Evolutionary conservation across 1,140 invertebrate genomes (phyloP).

Genomic region (Pristionchus pacificus): DNA sequence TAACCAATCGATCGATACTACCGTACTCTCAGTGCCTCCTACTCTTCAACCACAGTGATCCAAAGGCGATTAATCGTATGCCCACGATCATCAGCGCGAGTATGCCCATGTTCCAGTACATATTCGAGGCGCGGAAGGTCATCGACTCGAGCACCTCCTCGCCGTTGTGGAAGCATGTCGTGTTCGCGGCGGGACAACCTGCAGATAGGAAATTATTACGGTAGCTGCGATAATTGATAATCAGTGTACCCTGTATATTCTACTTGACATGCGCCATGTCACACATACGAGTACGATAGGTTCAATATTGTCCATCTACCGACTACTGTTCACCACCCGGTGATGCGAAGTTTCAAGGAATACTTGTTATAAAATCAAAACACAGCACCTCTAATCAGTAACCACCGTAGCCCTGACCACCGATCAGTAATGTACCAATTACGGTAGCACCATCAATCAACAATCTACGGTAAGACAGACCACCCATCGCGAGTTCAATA

Average conservation of each 20-base stretch:
- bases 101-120: not conserved
- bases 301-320: not conserved
- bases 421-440: no score
- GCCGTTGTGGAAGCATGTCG: not conserved
- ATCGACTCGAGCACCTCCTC: not conserved
- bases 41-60: not conserved
- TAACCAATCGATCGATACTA: no score
- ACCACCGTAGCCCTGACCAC: no score
- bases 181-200: not conserved
- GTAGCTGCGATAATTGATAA: no score
- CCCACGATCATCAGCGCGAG: not conserved
- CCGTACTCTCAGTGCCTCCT: not conserved
- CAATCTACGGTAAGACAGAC: no score
- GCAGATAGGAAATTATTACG: not conserved
- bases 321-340: no score
- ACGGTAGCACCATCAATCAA: no score
- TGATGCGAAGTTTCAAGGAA: not conserved
- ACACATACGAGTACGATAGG: not conserved
- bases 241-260: no score
- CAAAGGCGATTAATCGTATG: not conserved
- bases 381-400: not conserved
- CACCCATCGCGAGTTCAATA: no score
- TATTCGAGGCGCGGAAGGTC: not conserved
- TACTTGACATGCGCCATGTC: not conserved
- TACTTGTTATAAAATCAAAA: not conserved